Evolutionary conservation across 2,888 invertebrate species (phyloP), one percentile per base, ranked within the genome.

Genomic region (Aphodius granarius): DNA sequence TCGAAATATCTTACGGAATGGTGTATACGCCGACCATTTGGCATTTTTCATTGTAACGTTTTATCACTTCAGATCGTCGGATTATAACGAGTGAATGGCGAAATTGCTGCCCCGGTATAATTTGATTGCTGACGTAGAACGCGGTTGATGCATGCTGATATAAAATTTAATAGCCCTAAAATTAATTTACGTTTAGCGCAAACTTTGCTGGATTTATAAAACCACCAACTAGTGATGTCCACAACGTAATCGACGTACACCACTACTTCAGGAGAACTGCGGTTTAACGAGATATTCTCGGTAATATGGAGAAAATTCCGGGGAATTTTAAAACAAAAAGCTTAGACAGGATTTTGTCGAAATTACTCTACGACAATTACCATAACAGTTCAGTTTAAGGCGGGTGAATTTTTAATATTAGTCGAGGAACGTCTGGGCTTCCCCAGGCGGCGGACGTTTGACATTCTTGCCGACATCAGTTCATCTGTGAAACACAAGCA

Each of bases 131-230:
- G 68, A 15, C 20, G 68, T 4, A 68, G n/a, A 68, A 3, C 43
- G 43, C 43, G 43, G 43, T 43, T 43, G 43, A 43, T 43, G 43
- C 13, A 43, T 43, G 43, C 43, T 6, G 68, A 19, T 3, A 68
- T 68, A 68, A 68, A 68, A 68, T 68, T 68, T 68, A 68, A 68
- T 68, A 20, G 68, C 16, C 68, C 16, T 20, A 68, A 68, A n/a
- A 68, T 68, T 68, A 68, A 21, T 21, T 68, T 21, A 22, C 68
- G 21, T 68, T 68, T 68, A 20, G 68, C 13, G 43, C 43, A 43
- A 43, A 68, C 21, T 20, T 20, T 16, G 68, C 21, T 20, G 66
- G 13, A 66, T 66, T 66, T 43, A 43, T 43, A 13, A 43, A 43
- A 43, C 43, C 9, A 43, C 6, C 43, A 43, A 43, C 43, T 6